Percentiles rank a stretch among this genome's conserved stretches.
Conservation (phyloP, 53 echinoderm and acorn worm species). For the Stichopus horrens region DNA sequence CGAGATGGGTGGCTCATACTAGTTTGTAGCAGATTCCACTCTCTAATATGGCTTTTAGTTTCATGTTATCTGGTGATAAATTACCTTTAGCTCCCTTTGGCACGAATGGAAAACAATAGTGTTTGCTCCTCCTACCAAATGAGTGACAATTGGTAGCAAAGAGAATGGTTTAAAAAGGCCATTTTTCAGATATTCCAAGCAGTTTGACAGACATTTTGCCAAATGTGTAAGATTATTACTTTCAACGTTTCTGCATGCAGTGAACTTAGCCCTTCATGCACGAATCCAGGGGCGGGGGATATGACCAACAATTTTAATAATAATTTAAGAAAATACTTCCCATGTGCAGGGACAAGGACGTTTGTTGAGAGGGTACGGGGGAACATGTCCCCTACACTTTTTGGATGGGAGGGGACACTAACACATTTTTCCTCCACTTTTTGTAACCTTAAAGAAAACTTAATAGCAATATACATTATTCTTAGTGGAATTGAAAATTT, state of each 20-base stretch:
- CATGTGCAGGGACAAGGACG: too few species aligned
- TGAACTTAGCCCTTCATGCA: background rate
- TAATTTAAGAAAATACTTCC: too few species aligned
- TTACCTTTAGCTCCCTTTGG: background rate
- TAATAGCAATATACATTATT: too few species aligned
- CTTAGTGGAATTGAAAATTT: too few species aligned
- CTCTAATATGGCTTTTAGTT: background rate
- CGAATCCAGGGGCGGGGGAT: too few species aligned
- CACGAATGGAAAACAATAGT: constrained; percentile 1
- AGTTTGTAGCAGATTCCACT: background rate
- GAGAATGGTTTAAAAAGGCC: constrained; percentile 3
- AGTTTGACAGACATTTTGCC: background rate
- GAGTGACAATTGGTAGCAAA: background rate
- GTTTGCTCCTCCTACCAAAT: background rate
- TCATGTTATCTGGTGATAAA: background rate
- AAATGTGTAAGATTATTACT: background rate
- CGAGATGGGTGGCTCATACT: background rate
- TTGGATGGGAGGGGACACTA: too few species aligned
- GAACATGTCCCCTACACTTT: too few species aligned
- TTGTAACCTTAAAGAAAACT: too few species aligned
- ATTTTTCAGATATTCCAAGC: background rate
- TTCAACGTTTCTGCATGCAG: background rate
- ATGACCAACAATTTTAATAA: too few species aligned
- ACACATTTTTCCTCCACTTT: too few species aligned
- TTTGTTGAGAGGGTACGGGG: too few species aligned